phyloP scores from a whole-genome alignment of 2,888 invertebrate genomes.

The Eilema griseolum region DNA sequence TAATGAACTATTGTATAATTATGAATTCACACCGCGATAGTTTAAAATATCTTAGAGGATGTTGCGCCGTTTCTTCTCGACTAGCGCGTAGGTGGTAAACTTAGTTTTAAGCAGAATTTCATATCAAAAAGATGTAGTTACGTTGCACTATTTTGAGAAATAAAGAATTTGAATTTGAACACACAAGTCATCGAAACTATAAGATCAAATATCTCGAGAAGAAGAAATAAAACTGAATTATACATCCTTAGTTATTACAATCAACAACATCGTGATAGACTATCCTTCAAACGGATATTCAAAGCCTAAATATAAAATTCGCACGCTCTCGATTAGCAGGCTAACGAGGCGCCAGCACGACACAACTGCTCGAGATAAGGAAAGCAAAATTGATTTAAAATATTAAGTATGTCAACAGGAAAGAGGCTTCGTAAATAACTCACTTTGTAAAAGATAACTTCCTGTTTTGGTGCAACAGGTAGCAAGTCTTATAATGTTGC shows the following conservation, averaged over 20 bases:
- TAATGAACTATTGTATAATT: too few species aligned
- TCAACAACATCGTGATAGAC: not conserved
- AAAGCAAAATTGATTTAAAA: not conserved
- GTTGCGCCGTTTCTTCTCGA: too few species aligned
- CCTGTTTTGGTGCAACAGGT: not conserved
- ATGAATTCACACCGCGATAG: too few species aligned
- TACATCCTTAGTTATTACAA: not conserved
- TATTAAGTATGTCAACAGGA: not conserved
- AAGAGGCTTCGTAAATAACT: not conserved
- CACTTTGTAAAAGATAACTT: not conserved
- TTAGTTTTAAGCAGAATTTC: too few species aligned
- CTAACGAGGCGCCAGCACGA: not conserved
- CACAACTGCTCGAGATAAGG: not conserved
- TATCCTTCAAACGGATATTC: not conserved
- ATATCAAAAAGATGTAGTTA: too few species aligned
- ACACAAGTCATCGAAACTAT: too few species aligned
- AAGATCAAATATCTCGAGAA: too few species aligned
- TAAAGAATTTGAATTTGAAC: too few species aligned
- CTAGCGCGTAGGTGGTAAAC: too few species aligned
- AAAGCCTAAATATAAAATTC: not conserved
- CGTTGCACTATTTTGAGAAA: too few species aligned
- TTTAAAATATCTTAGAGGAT: too few species aligned
- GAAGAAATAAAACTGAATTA: too few species aligned
- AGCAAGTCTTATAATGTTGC: not conserved
- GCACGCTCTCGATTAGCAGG: not conserved